Conservation (phyloP, 2,888 invertebrate species). For the Scaptomyza parva region DNA sequence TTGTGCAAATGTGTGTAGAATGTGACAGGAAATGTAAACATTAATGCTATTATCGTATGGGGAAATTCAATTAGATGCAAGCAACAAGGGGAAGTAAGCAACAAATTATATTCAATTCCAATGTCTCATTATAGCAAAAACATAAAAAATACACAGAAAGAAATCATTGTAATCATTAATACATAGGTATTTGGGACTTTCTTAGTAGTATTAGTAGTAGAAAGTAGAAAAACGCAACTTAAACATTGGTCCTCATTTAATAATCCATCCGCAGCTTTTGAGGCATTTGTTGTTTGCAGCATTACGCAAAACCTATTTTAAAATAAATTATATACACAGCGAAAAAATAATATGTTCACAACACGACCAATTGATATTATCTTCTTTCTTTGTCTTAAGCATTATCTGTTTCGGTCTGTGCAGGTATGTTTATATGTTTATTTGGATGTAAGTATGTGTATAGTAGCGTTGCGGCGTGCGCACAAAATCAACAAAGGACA, state of each 20-base stretch:
- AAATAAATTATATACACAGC: conserved; percentile 35
- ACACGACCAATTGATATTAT: neutral
- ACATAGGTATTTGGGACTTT: neutral
- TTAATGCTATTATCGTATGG: conserved; percentile 36
- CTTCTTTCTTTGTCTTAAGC: neutral
- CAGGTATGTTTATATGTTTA: conserved; percentile 15
- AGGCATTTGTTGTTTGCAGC: conserved; percentile 55
- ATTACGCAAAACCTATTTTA: conserved; percentile 66
- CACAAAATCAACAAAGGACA: conserved; percentile 71
- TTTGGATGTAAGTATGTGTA: conserved; percentile 20
- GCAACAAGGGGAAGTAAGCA: conserved; percentile 24
- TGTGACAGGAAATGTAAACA: conserved; percentile 64
- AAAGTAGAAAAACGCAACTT: neutral
- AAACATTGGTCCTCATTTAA: conserved; percentile 3
- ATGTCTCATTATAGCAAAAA: neutral
- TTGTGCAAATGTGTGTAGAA: conserved; percentile 4
- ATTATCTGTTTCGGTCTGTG: conserved; percentile 41
- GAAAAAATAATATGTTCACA: conserved; percentile 4
- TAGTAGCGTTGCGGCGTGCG: conserved; percentile 55
- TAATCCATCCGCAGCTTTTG: too few species aligned
- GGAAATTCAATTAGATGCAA: conserved; percentile 68
- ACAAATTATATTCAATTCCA: conserved; percentile 11
- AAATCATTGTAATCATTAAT: too few species aligned
- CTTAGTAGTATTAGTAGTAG: too few species aligned
- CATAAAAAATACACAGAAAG: neutral